Percentiles rank a stretch among this genome's conserved stretches.
phyloP scores from a whole-genome alignment of 2,113 vertebrate species.

The Anguilla rostrata region DNA sequence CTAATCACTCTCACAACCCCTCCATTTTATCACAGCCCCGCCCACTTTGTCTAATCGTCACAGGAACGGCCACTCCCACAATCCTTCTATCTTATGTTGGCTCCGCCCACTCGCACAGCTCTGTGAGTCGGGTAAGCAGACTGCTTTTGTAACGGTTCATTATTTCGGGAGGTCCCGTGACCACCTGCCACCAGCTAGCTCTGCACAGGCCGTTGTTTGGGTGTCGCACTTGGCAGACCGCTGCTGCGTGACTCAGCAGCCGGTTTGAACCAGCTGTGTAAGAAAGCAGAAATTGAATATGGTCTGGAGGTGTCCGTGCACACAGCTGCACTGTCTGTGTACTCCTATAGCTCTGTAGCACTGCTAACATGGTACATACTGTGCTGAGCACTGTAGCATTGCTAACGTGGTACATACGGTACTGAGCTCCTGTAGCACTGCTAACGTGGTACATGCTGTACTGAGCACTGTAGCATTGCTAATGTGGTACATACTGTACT shows the following conservation, averaged over 20 bases:
- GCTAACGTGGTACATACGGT: too few relatives aligned
- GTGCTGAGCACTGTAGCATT: too few relatives aligned
- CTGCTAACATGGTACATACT: too few relatives aligned
- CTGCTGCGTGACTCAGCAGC: not conserved
- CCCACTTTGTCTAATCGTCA: not conserved
- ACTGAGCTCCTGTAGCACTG: not conserved
- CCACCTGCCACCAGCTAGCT: not conserved
- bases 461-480: not conserved
- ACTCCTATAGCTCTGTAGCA: not conserved
- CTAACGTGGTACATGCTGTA: not conserved
- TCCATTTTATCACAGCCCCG: too few relatives aligned
- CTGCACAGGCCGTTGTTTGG: not conserved
- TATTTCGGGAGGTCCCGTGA: not conserved
- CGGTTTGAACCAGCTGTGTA: not conserved
- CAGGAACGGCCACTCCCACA: not conserved
- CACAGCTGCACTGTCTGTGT: not conserved
- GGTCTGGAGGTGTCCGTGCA: not conserved
- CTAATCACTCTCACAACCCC: too few relatives aligned
- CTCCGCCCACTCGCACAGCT: not conserved
- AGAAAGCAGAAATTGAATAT: not conserved
- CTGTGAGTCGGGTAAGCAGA: not conserved
- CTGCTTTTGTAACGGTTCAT: constrained; percentile 6
- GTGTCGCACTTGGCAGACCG: not conserved
- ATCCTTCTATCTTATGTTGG: too few relatives aligned
- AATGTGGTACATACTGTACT: not conserved